Evolutionary conservation across 2,888 invertebrate species (phyloP), one percentile per base, ranked within the genome.

Genomic region (Agelastica alni): DNA sequence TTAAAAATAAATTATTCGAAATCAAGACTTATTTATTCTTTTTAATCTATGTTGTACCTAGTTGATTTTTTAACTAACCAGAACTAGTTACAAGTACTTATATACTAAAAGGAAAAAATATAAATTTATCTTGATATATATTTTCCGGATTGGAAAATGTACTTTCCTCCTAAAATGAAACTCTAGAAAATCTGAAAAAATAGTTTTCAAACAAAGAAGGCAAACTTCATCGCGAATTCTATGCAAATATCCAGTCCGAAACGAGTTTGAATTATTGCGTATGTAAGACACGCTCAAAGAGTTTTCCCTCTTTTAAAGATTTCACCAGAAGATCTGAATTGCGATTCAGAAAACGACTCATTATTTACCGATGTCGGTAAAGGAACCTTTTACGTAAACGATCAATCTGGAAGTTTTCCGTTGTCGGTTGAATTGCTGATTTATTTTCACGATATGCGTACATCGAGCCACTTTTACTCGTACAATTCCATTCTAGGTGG

Each of bases 351-450:
- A 48, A 65, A 64, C 64, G 65, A 60, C 60, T 64, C 45, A 61
- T 64, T 65, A 64, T 65, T 65, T 65, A 65, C 64, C 48, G 55
- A 59, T 60, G 60, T 58, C 63, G 52, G 58, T 62, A 59, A 56
- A 61, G 63, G 64, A 66, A 62, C 65, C 65, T 67, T 65, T 67
- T 67, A 64, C 59, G 64, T 65, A 63, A 69, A 67, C 67, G 69
- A 67, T 68, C 67, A 63, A 67, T 66, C 63, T 56, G 61, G 58
- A 59, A 59, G 63, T 61, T 64, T 65, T 62, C 64, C 58, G 60
- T 61, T 60, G 61, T 61, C 59, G 56, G 45, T 60, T 62, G 66
- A 67, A 67, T 66, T 63, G 64, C 67, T 68, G 69, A 69, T 69
- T 69, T 69, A 69, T 69, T 63, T 59, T 55, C 45, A 31, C 61